These are phyloP conservation scores for Cephalophus harveyi DNA, from an alignment of 2,113 vertebrate genomes.

Conservation along the genomic window DNA sequence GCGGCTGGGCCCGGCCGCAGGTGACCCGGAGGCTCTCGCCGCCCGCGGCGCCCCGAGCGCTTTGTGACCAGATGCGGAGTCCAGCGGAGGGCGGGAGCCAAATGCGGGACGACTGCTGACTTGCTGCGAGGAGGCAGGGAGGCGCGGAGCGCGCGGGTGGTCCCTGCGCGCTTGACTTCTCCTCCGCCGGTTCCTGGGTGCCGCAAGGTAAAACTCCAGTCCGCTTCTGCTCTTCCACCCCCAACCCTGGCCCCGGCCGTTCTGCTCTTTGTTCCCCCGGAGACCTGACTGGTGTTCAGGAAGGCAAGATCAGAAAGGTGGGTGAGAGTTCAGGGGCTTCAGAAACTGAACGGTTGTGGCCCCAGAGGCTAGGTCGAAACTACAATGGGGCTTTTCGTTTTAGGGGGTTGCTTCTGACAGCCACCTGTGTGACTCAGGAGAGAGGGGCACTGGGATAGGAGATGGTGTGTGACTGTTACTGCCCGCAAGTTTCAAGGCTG, in stretches of 20 bases:
- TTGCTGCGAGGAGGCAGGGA: background rate
- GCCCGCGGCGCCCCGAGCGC: background rate
- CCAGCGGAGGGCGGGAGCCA: background rate
- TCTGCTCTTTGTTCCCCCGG: slow-evolving; percentile 64
- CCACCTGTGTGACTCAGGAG: slow-evolving; percentile 44
- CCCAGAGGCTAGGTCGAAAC: background rate
- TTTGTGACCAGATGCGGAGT: slow-evolving; percentile 36
- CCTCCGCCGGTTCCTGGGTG: background rate
- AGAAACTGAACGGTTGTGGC: background rate
- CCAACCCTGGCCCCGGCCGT: background rate
- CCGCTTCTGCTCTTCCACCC: background rate
- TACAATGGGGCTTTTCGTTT: background rate
- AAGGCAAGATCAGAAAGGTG: background rate
- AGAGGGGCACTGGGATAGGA: background rate
- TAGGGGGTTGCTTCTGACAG: background rate
- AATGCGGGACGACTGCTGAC: slow-evolving; percentile 57
- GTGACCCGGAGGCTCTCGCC: slow-evolving; percentile 43
- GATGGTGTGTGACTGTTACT: background rate
- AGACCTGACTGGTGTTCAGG: background rate
- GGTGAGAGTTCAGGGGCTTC: background rate
- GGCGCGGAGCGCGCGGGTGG: slow-evolving; percentile 49
- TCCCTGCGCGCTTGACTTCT: background rate
- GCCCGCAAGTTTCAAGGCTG: slow-evolving; percentile 43
- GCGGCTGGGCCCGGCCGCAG: slow-evolving; percentile 39
- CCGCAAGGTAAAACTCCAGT: slow-evolving; percentile 32